Evolutionary conservation across 2,888 invertebrate species (phyloP).

Genomic region (Nephrocerus scutellatus): DNA sequence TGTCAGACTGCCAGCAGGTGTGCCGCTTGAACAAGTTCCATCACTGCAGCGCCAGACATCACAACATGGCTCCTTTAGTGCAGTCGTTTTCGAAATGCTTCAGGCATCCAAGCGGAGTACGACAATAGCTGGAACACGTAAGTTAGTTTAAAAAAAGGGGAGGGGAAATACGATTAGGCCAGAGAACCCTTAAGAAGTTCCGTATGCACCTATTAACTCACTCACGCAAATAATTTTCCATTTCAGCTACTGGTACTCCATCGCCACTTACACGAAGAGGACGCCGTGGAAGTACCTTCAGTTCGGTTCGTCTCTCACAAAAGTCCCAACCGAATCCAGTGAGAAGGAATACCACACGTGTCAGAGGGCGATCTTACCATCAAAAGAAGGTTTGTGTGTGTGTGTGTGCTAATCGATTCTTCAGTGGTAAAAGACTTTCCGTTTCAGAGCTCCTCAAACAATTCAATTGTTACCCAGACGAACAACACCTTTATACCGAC

Average conservation of each 20-base stretch:
- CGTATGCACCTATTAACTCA: not conserved
- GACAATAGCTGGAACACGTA: slow-evolving; percentile 44
- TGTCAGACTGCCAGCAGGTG: slow-evolving; percentile 39
- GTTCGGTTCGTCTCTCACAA: slow-evolving; percentile 54
- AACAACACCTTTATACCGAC: slow-evolving; percentile 42
- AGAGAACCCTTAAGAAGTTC: not conserved
- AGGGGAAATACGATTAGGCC: not conserved
- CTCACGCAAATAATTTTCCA: not conserved
- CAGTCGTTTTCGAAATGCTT: slow-evolving; percentile 83
- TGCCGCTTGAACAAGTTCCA: slow-evolving; percentile 52
- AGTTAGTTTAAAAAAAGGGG: slow-evolving; percentile 21
- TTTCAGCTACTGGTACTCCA: slow-evolving; percentile 45
- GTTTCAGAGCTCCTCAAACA: slow-evolving; percentile 43
- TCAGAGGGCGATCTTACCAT: slow-evolving; percentile 45
- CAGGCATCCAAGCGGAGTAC: slow-evolving; percentile 56
- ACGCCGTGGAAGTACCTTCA: slow-evolving; percentile 50
- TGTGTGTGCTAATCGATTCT: too few relatives aligned
- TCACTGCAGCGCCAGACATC: slow-evolving; percentile 61
- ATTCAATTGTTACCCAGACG: slow-evolving; percentile 41
- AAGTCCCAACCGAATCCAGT: slow-evolving; percentile 50
- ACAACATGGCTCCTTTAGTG: slow-evolving; percentile 71
- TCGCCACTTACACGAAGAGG: slow-evolving; percentile 46
- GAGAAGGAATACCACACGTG: slow-evolving; percentile 54
- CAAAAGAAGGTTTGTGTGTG: slow-evolving; percentile 44
- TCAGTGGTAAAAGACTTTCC: not conserved